Evolutionary conservation across 64 coral and sea anemone genomes (phyloP), one percentile per base, ranked within the genome.

Genomic region (Astreopora myriophthalma): DNA sequence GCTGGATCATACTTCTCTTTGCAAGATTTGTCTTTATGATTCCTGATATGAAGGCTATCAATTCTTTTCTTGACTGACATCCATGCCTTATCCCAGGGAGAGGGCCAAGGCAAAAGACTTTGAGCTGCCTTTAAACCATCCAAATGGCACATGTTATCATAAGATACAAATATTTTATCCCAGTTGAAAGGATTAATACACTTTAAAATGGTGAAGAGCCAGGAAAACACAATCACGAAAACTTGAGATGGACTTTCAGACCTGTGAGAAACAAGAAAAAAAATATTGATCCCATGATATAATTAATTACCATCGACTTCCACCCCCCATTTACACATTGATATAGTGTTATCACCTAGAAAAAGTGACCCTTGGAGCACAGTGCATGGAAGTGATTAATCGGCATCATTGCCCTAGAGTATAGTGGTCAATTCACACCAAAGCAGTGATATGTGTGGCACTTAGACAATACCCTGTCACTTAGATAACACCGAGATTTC

Each of bases 11-110:
- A 91, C 16, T 81, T 70, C 2, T 26, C 16, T 34, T 91, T 80
- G 64, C 89, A 91, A 1, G 34, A 30, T 29, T 38, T 6, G 48
- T 91, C 65, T 19, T 58, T 91, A 42, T 91, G 89, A 34, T 91
- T 91, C 33, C 11, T 25, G 19, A 69, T 16, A 12, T 86, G 84
- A 33, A 86, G 37, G 17, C 63, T 63, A 22, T 71, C 84, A 12
- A 86, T 70, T 25, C 70, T n/a, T 24, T 86, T 86, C 14, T 33
- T 71, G 1, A 86, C 25, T 14, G 27, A 42, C 24, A 16, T 6
- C 84, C 84, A 86, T 20, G 69, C 19, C 3, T 70, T 42, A 9
- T 70, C 36, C 23, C 5, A 71, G 1, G 84, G 84, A 24, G 20
- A 19, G 3, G 85, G 85, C 14, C 48, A 44, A 10, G 85, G 85